These are phyloP conservation scores for Erinaceus europaeus DNA, from an alignment of 2,113 vertebrate species.

Conservation along the genomic window DNA sequence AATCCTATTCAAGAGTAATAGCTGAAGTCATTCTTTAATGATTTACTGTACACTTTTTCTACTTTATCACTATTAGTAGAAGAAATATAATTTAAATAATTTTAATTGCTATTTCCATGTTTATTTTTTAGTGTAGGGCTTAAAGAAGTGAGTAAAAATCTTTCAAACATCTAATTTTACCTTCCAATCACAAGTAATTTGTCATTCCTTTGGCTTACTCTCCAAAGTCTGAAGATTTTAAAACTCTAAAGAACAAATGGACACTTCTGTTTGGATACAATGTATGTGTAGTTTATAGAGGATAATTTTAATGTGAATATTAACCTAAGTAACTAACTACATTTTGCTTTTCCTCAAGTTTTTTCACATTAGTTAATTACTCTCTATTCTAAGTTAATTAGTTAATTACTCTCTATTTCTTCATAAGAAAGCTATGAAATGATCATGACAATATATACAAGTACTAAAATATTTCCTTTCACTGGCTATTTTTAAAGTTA, in stretches of 20 bases:
- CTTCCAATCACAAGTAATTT: neutral
- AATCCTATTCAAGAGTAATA: neutral
- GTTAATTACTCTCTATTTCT: neutral
- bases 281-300: neutral
- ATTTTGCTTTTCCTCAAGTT: conserved; percentile 2
- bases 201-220: neutral
- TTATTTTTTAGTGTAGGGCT: neutral
- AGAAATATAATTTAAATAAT: neutral
- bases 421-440: neutral
- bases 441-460: neutral
- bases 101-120: neutral
- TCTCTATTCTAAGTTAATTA: no score
- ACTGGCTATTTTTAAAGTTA: conserved; percentile 21
- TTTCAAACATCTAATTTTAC: neutral
- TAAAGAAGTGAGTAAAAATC: conserved; percentile 9
- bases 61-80: neutral
- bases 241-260: neutral
- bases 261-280: neutral
- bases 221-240: conserved; percentile 1
- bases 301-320: neutral
- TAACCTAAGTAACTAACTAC: neutral
- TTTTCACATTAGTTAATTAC: conserved; percentile 5
- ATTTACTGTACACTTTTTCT: neutral
- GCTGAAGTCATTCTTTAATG: neutral
- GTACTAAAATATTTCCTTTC: conserved; percentile 14